Evolutionary conservation across 2,888 invertebrate genomes (phyloP).

Genomic region (Hymenopus coronatus): DNA sequence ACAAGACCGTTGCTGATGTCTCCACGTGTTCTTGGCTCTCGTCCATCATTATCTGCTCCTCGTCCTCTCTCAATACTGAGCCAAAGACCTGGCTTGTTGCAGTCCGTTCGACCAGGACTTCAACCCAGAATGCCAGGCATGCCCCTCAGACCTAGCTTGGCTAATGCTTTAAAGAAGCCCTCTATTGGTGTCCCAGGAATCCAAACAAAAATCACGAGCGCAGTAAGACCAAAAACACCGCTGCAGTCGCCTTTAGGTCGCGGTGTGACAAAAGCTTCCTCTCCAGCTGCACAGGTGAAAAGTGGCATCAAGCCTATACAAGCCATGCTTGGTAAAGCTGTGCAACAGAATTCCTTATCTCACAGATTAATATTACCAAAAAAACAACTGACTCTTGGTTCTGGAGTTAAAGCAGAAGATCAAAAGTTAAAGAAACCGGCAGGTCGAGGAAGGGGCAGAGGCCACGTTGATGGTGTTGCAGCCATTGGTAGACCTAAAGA

Average conservation of each 20-base stretch:
- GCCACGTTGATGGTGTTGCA: background rate
- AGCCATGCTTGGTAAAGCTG: constrained; percentile 32
- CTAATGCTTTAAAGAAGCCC: constrained; percentile 6
- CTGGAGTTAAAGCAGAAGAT: constrained; percentile 5
- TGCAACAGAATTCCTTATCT: constrained; percentile 12
- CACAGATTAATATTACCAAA: background rate
- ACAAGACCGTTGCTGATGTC: background rate
- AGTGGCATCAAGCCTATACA: constrained; percentile 32
- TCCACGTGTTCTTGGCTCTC: constrained; percentile 26
- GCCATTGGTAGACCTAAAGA: constrained; percentile 38
- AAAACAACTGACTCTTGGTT: background rate
- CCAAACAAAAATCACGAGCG: constrained; percentile 18
- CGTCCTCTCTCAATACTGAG: constrained; percentile 11
- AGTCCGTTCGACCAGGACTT: constrained; percentile 12
- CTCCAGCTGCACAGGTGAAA: constrained; percentile 30
- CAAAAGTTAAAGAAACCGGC: constrained; percentile 11
- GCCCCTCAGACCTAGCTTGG: constrained; percentile 3
- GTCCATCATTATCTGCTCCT: constrained; percentile 4
- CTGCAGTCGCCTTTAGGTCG: background rate
- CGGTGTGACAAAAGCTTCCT: constrained; percentile 1
- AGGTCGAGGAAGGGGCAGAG: background rate
- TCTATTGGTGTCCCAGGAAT: constrained; percentile 24
- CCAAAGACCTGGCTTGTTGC: constrained; percentile 11
- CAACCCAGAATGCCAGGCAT: background rate
- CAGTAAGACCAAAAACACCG: constrained; percentile 19